Evolutionary conservation across 2,797 vertebrate genomes (phyloP), one percentile per base, ranked within the genome.

Genomic region (Danio jaintianensis): DNA sequence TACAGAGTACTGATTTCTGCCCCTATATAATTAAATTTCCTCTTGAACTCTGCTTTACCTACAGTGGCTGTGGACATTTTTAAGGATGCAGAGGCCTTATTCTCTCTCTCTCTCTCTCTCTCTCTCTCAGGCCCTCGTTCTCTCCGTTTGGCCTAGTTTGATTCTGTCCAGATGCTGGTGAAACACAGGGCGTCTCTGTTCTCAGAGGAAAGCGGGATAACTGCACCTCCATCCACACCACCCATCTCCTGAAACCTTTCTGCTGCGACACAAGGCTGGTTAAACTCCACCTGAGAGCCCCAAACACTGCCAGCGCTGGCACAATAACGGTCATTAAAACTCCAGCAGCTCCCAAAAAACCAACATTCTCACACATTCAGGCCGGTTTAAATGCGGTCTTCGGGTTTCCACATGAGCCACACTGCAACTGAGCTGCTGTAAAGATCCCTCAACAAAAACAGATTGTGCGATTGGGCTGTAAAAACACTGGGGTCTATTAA

Each of bases 41-140:
- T 91, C 85, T 88, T 91, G 89, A 92, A 92, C 89, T 90, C 66
- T 90, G 64, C 9, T 29, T 89, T 87, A 91, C 87, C 86, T 90
- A 56, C 38, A 80, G 48, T 11, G 42, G 16, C 40, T 3, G 16
- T 56, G 22, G 55, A 58, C 67, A 71, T 70, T 70, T 59, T 11
- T 59, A 59, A 55, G 85, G 82, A 84, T 83, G 20, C 4, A 11
- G 52, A 76, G 29, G 80, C 45, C 59, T 70, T 29, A 29, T 29
- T 29, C 3, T 29, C 6, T 4, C 75, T 36, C 75, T 66, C 67
- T 66, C 43, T n/a, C 63, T 68, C 48, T 36, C 62, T 78, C 62
- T 81, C 16, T 62, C 16, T 38, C 73, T 63, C 50, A 67, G 59
- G 53, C 77, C 84, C 81, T 86, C 40, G 13, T 75, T 55, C 63